Evolutionary conservation across 2,113 vertebrate genomes (phyloP).

Genomic region (Trichomycterus rosablanca): DNA sequence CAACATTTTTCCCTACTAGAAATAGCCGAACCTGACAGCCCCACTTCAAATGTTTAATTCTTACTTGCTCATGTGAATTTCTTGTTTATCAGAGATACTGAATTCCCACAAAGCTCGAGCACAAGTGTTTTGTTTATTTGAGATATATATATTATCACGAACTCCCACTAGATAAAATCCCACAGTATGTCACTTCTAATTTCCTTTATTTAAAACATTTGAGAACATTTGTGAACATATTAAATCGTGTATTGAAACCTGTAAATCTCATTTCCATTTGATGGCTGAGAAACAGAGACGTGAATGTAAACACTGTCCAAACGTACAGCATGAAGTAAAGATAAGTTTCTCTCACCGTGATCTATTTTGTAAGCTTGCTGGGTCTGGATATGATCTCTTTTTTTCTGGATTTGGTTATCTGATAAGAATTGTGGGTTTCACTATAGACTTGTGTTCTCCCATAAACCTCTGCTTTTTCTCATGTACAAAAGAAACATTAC

Average conservation of each 20-base stretch:
- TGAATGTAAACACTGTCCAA: conserved; percentile 6
- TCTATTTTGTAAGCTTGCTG: conserved; percentile 18
- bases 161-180: too few species aligned
- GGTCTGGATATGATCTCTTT: conserved; percentile 30
- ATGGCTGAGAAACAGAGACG: conserved; percentile 9
- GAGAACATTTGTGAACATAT: too few species aligned
- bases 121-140: conserved; percentile 2
- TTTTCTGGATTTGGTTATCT: conserved; percentile 29
- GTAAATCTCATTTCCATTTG: not conserved
- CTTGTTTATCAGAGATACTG: conserved; percentile 7
- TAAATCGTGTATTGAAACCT: not conserved
- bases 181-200: not conserved
- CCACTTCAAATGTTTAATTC: not conserved
- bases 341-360: conserved; percentile 5
- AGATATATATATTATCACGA: too few species aligned
- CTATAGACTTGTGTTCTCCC: conserved; percentile 17
- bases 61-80: conserved; percentile 1
- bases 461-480: conserved; percentile 36
- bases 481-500: conserved; percentile 40
- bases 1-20: too few species aligned
- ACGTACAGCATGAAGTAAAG: not conserved
- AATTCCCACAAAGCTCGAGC: not conserved
- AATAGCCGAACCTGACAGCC: too few species aligned
- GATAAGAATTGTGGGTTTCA: conserved; percentile 39
- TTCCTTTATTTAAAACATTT: not conserved